phyloP scores from a whole-genome alignment of 2,113 vertebrate species.

The Bagarius yarrelli region DNA sequence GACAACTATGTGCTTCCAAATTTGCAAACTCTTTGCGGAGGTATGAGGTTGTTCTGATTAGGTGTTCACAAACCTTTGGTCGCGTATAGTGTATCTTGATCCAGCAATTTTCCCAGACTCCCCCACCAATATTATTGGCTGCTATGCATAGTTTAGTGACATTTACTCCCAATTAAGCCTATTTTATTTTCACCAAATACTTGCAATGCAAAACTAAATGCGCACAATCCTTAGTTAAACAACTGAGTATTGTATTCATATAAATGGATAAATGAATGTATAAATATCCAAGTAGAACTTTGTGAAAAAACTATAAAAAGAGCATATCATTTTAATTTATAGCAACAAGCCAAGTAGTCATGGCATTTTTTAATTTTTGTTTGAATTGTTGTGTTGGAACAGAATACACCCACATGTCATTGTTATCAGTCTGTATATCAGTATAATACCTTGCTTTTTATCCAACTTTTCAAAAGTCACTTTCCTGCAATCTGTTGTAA shows the following conservation, averaged over 20 bases:
- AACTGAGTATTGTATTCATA: background rate
- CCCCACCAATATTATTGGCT: background rate
- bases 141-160: background rate
- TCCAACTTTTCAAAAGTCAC: background rate
- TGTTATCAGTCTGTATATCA: background rate
- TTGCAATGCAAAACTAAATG: background rate
- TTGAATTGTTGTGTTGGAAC: background rate
- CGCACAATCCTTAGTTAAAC: background rate
- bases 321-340: background rate
- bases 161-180: background rate
- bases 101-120: background rate
- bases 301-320: background rate
- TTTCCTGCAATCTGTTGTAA: background rate
- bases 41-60: no score
- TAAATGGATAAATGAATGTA: background rate
- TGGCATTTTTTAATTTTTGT: background rate
- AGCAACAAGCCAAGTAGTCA: background rate
- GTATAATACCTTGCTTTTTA: background rate
- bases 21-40: no score
- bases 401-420: background rate
- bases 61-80: no score
- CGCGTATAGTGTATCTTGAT: no score
- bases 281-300: background rate
- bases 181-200: background rate
- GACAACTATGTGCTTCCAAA: no score